These are phyloP conservation scores for Poecilia latipinna DNA, from an alignment of 2,113 vertebrate species.

Conservation along the genomic window DNA sequence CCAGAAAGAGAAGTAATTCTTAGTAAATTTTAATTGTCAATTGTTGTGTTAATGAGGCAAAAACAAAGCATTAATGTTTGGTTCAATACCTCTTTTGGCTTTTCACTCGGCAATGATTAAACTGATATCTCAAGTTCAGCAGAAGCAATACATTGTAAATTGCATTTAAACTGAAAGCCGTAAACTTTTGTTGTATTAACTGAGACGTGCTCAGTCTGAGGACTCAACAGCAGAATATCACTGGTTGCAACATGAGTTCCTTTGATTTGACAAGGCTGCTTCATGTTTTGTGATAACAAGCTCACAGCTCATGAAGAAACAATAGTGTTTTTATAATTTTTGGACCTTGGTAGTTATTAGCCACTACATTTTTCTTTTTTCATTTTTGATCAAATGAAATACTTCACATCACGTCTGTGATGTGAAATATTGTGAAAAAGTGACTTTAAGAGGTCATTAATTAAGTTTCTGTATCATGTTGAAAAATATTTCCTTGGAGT, in stretches of 20 bases:
- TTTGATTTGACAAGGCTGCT: slow-evolving; percentile 50
- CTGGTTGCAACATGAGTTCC: slow-evolving; percentile 37
- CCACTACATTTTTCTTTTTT: background rate
- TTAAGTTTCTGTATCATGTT: background rate
- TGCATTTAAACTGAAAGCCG: slow-evolving; percentile 47
- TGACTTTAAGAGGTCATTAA: too few species aligned
- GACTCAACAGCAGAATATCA: slow-evolving; percentile 34
- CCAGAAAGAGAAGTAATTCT: background rate
- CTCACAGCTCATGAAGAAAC: slow-evolving; percentile 45
- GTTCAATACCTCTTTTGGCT: background rate
- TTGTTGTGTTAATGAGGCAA: background rate
- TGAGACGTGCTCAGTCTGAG: slow-evolving; percentile 35
- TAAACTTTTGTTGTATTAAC: slow-evolving; percentile 67
- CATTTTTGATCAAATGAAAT: background rate
- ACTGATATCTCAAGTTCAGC: slow-evolving; percentile 23
- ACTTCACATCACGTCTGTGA: too few species aligned
- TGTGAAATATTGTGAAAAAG: too few species aligned
- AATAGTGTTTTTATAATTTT: background rate
- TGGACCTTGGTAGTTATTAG: background rate
- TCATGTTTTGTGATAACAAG: slow-evolving; percentile 47
- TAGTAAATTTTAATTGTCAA: too few species aligned
- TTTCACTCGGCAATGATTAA: background rate
- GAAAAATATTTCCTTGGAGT: background rate
- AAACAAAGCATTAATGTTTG: background rate
- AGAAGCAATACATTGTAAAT: slow-evolving; percentile 46